Base-by-base conservation (phyloP, 2,113 vertebrate genomes). In the Malurus alboscapulatus region DNA sequence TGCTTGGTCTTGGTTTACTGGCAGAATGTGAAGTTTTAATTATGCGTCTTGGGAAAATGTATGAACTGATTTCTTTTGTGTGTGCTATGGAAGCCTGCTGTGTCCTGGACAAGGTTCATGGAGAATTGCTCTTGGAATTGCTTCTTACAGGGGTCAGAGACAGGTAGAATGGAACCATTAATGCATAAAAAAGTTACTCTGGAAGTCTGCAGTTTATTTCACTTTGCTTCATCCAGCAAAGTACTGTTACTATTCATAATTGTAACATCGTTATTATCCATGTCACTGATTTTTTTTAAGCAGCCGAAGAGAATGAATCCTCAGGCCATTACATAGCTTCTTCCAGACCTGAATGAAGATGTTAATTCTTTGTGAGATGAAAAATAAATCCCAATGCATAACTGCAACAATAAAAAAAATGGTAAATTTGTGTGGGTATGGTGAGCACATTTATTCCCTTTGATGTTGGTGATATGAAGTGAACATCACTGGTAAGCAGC, bases 341-440 rank as follows among this genome's bases (percentile, higher is more conserved):
- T 84, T 83, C 27, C 21, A 47, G 36, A 6, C 12, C 21, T 53
- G 30, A 78, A 79, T 42, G 59, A 80, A 58, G 14, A 85, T 6
- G 51, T 50, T 5, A 48, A 34, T 57, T 67, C 74, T 92, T 16
- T 90, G 24, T 59, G 90, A 79, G 27, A 61, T 29, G 24, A 87
- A 92, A 82, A 66, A 54, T 50, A 78, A 69, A 72, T 84, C 18
- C 65, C 5, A 18, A 3, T 78, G 5, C 44, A 40, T 81, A 69
- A 62, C 22, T 24, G 53, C 25, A 80, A 21, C 25, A 27, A 38
- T 58, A 0, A 29, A 55, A 87, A 54, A 80, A 67, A 38, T 1
- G 0, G 21, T 71, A 27, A 17, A 36, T 45, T 62, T 75, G 0
- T 29, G 4, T 29, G 21, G 5, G 2, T 74, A 9, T 22, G 30